Conservation (phyloP, 1,140 invertebrate species). For the Leptinotarsa defecta region DNA sequence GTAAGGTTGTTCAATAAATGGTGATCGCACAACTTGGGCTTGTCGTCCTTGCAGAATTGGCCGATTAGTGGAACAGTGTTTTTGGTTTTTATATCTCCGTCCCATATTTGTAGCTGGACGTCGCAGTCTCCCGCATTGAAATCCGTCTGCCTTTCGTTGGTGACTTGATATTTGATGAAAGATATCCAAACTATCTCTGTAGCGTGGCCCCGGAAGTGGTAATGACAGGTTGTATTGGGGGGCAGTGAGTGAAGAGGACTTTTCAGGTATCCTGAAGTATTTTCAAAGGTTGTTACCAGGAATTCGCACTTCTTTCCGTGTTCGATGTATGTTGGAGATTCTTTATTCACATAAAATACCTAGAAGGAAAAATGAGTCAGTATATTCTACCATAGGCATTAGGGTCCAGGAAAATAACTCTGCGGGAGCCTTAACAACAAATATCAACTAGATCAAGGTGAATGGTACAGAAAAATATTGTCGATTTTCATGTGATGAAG, state of each 20-base stretch:
- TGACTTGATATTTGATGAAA: constrained; percentile 80
- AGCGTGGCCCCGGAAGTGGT: constrained; percentile 76
- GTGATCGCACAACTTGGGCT: constrained; percentile 74
- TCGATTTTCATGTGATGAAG: too few relatives aligned
- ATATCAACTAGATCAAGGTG: too few relatives aligned
- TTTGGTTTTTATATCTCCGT: constrained; percentile 62
- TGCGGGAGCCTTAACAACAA: too few relatives aligned
- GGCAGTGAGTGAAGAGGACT: constrained; percentile 81
- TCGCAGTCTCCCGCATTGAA: constrained; percentile 73
- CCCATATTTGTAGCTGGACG: constrained; percentile 75
- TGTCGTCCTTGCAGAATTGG: constrained; percentile 76
- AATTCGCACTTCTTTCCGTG: constrained; percentile 76
- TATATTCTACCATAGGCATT: too few relatives aligned
- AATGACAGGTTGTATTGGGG: constrained; percentile 84
- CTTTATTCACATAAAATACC: constrained; percentile 74
- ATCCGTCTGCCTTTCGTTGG: constrained; percentile 65
- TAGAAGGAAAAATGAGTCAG: constrained; percentile 53
- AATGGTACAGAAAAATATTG: too few relatives aligned
- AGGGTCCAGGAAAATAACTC: too few relatives aligned
- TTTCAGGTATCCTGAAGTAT: constrained; percentile 73
- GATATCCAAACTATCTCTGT: constrained; percentile 81
- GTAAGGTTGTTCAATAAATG: constrained; percentile 75
- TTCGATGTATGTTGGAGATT: constrained; percentile 73
- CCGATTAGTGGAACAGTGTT: constrained; percentile 67
- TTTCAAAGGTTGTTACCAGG: constrained; percentile 74